Base-by-base conservation (phyloP, 1,140 invertebrate genomes). In the Bombus cullumanus region DNA sequence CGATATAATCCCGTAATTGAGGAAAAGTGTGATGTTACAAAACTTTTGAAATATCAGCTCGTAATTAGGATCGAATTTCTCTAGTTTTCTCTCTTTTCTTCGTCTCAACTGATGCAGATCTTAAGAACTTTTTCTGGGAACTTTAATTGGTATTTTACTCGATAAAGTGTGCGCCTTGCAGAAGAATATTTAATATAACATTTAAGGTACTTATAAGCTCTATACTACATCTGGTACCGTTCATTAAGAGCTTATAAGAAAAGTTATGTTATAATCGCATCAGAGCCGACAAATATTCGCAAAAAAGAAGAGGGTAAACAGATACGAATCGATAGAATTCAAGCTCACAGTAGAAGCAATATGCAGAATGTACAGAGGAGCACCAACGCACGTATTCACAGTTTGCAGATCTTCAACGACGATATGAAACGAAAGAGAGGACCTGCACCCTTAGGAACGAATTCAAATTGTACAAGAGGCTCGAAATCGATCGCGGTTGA, bases 371-470 rank as follows among this genome's bases (percentile, higher is more conserved):
- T 6, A 18, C 15, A 6, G 47, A 53, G 18, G 47, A 22, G 47
- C 47, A 18, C 5, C 41, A 8, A 22, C 8, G 41, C n/a, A 5
- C 39, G n/a, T 37, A 57, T 53, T 53, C 47, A 15, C 62, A 53
- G 47, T 34, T 39, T 28, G 78, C 31, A 10, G 34, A 57, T 62
- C 41, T 37, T 37, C 22, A 18, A 2, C 34, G 18, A 28, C 80
- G 53, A 82, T 74, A 64, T 75, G 57, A 83, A 75, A 83, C 31
- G 41, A 64, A 68, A 15, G 62, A 80, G 64, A 69, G 64, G 68
- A 34, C 13, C 28, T 22, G 15, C 41, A 13, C 72, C 72, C 59
- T 83, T 53, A 75, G 59, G 25, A 83, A 66, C 28, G 74, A 69
- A 69, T 77, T 83, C 64, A 43, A 78, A 71, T 34, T 18, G 47